Evolutionary conservation across 1,140 invertebrate genomes (phyloP).

Genomic region (Polyergus mexicanus): DNA sequence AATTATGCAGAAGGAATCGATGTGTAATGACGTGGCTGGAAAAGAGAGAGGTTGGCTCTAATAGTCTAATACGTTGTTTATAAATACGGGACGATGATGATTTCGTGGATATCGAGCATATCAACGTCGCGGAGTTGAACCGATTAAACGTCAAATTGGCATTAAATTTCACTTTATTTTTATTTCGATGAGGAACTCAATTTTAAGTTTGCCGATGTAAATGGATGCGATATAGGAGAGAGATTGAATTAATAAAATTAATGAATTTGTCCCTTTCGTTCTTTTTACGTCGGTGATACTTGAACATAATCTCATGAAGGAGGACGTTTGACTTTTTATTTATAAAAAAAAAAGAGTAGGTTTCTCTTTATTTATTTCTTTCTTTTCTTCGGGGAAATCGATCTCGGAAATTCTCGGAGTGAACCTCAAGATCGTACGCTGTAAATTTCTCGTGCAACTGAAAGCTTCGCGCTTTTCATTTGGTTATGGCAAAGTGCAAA

Average conservation of each 20-base stretch:
- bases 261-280: neutral
- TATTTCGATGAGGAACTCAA: conserved; percentile 35
- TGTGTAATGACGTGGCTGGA: neutral
- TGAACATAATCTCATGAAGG: conserved; percentile 19
- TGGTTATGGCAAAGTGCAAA: conserved; percentile 25
- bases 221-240: conserved; percentile 9
- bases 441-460: conserved; percentile 31
- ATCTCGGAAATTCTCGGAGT: conserved; percentile 25
- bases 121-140: neutral
- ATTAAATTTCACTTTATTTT: conserved; percentile 8
- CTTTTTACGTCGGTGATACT: neutral
- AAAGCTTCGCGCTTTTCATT: conserved; percentile 14
- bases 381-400: neutral
- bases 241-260: conserved; percentile 45
- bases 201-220: conserved; percentile 48
- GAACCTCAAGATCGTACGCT: conserved; percentile 38
- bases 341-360: conserved; percentile 5
- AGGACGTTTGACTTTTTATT: conserved; percentile 31
- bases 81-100: conserved; percentile 3
- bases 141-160: conserved; percentile 13
- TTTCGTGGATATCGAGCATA: neutral
- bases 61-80: conserved; percentile 35
- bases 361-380: neutral
- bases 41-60: neutral
- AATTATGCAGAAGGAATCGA: conserved; percentile 13